Evolutionary conservation across 2,797 vertebrate species (phyloP).

Genomic region (Phalloptychus januarius): DNA sequence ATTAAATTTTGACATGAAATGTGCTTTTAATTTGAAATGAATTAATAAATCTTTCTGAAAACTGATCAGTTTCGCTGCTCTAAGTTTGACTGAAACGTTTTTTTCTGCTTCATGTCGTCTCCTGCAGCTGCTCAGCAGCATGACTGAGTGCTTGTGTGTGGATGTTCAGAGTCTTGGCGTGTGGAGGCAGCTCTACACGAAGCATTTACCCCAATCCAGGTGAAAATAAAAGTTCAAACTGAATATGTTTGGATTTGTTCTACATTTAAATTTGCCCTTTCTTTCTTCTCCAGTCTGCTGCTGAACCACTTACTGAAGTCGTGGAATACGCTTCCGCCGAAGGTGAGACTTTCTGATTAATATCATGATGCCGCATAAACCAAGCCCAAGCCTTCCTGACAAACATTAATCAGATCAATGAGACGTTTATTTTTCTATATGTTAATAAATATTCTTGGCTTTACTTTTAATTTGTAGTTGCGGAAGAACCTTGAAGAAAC

Average conservation of each 20-base stretch:
- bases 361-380: neutral
- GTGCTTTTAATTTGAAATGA: neutral
- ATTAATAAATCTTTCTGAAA: neutral
- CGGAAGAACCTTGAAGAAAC: constrained; percentile 89
- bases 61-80: neutral
- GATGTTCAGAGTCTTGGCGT: constrained; percentile 89
- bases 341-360: constrained; percentile 75
- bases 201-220: constrained; percentile 94
- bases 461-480: constrained; percentile 70
- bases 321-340: constrained; percentile 86
- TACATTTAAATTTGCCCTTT: neutral
- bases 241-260: neutral
- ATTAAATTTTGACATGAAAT: neutral
- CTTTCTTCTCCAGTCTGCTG: constrained; percentile 82
- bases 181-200: constrained; percentile 95
- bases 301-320: constrained; percentile 86
- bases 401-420: neutral
- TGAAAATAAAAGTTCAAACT: constrained; percentile 40
- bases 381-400: neutral
- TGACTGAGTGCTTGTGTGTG: constrained; percentile 89
- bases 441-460: neutral
- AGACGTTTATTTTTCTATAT: neutral
- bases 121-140: constrained; percentile 87
- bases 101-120: neutral
- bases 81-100: neutral